Evolutionary conservation across 2,888 invertebrate species (phyloP).

Genomic region (Clusia tigrina): DNA sequence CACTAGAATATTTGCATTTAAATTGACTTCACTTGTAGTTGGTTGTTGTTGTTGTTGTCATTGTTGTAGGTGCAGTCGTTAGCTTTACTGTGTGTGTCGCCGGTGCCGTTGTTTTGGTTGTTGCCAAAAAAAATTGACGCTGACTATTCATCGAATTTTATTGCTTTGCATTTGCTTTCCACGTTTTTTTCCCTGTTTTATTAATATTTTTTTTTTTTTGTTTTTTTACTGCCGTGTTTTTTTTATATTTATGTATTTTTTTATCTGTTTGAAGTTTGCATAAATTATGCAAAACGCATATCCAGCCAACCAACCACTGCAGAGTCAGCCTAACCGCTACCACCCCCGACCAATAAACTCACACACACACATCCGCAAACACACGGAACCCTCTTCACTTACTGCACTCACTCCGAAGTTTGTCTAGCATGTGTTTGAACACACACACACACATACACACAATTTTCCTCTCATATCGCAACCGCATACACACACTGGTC

Average conservation of each 20-base stretch:
- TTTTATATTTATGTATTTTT: conserved; percentile 34
- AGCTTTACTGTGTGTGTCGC: background rate
- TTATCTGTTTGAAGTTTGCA: conserved; percentile 50
- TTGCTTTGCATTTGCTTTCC: background rate
- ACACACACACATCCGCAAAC: background rate
- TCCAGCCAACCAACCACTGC: conserved; percentile 1
- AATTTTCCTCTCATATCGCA: too few species aligned
- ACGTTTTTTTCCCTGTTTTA: conserved; percentile 19
- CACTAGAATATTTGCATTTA: conserved; percentile 45
- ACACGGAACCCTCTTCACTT: too few species aligned
- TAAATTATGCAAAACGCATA: conserved; percentile 46
- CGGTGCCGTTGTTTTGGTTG: background rate
- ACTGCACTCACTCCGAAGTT: too few species aligned
- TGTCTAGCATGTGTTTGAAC: too few species aligned
- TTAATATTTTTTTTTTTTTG: conserved; percentile 31
- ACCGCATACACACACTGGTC: too few species aligned
- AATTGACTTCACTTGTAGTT: conserved; percentile 36
- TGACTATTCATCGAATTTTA: background rate
- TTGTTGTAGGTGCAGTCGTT: background rate
- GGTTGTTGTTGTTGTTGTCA: background rate
- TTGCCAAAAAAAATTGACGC: background rate
- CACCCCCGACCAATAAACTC: background rate
- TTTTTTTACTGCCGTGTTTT: conserved; percentile 16
- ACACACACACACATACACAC: too few species aligned
- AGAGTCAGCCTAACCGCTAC: too few species aligned